Base-by-base conservation (phyloP, 2,888 invertebrate species). In the Meiosimyza decipiens region DNA sequence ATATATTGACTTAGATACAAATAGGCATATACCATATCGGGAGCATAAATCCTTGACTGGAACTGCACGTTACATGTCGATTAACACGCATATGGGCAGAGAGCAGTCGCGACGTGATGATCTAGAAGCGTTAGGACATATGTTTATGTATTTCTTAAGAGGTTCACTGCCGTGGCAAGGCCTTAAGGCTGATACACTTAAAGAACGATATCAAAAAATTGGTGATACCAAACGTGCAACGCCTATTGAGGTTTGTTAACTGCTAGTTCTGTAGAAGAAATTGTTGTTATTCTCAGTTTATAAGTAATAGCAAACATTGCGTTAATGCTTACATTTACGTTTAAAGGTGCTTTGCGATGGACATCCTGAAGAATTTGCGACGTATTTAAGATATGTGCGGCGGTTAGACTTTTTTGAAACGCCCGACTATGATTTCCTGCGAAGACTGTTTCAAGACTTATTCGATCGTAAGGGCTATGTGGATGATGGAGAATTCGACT, bases 91-190 rank as follows among this genome's bases (percentile, higher is more conserved):
- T 91, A 93, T 99, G 91, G 99, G 99, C 85, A 97, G 98, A 94
- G 99, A 99, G 90, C 99, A 99, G 92, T 98, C 98, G 86, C 92
- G 99, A 88, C 92, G 99, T 87, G 99, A 99, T 89, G 99, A 99
- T 90, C 91, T 99, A 88, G 99, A 99, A 90, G 99, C 99, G 77
- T 91, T 99, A 85, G 99, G 99, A 79, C 99, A 99, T 90, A 99
- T 99, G 99, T 99, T 99, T 90, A 99, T 99, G 99, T 99, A 99
- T 91, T 99, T 99, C 90, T 91, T 99, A 89, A 92, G 99, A 83
- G 99, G 99, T 84, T 98, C 97, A 88, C 91, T 99, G 89, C 99
- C 99, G 82, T 99, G 99, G 99, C 99, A 99, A 90, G 99, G 99
- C 83, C 92, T 99, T 86, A 99, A 99, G 91, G 99, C 99, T 83